These are phyloP conservation scores for Myotis vivesi DNA, from an alignment of 2,797 vertebrate species.

Conservation along the genomic window DNA sequence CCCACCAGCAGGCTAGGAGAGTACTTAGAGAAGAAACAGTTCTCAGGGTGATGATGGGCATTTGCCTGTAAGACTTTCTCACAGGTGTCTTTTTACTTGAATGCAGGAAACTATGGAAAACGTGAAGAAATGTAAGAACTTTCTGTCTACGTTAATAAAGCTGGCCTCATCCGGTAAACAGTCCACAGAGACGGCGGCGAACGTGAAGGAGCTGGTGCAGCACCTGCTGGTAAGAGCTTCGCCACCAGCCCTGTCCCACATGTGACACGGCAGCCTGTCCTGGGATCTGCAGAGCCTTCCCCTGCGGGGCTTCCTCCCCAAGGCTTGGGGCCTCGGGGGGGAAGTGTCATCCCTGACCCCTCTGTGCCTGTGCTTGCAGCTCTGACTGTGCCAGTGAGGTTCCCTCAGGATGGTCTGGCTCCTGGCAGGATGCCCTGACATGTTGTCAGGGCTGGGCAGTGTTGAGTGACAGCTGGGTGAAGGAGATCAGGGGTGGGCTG, in stretches of 20 bases:
- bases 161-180: slow-evolving; percentile 96
- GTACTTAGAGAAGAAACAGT: too few species aligned
- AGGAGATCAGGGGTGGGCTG: not conserved
- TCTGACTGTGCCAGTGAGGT: not conserved
- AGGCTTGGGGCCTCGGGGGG: fast-evolving
- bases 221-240: slow-evolving; percentile 93
- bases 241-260: not conserved
- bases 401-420: not conserved
- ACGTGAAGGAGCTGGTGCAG: slow-evolving; percentile 95
- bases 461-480: not conserved
- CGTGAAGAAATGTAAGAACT: slow-evolving; percentile 99
- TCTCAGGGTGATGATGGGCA: too few species aligned
- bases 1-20: fast-evolving
- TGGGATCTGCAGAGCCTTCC: too few species aligned
- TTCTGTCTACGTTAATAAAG: slow-evolving; percentile 98
- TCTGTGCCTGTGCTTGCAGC: not conserved
- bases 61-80: not conserved
- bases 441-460: not conserved
- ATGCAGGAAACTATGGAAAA: slow-evolving; percentile 98
- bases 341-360: too few species aligned
- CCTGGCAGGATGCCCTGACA: not conserved
- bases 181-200: slow-evolving; percentile 94
- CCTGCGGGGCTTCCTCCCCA: not conserved
- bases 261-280: not conserved
- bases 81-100: not conserved